These are phyloP conservation scores for Hydrolagus colliei DNA, from an alignment of 2,797 vertebrate species.

Conservation along the genomic window DNA sequence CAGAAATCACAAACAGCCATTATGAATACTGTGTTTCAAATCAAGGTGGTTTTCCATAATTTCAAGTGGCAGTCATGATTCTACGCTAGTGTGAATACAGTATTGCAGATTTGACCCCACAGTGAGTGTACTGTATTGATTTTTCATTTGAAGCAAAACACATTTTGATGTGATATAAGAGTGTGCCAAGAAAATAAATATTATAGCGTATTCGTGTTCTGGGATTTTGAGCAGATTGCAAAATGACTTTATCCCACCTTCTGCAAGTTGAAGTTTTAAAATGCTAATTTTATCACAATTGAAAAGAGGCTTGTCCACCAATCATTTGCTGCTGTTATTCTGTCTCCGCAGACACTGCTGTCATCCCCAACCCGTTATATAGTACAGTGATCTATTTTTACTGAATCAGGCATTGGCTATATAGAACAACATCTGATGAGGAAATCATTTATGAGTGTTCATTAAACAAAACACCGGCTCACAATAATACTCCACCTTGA, in stretches of 20 bases:
- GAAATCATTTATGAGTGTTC: not conserved
- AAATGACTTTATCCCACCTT: not conserved
- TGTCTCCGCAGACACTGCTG: not conserved
- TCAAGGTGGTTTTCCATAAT: no score
- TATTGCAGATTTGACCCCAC: no score
- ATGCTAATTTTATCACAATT: not conserved
- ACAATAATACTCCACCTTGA: not conserved
- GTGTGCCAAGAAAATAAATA: not conserved
- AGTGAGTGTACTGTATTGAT: no score
- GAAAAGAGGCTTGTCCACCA: not conserved
- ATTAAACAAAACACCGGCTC: not conserved
- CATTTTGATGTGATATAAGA: no score
- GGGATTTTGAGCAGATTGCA: not conserved
- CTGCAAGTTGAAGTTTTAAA: not conserved
- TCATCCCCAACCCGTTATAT: not conserved
- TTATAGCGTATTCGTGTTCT: not conserved
- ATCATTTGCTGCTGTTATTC: not conserved
- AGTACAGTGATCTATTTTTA: not conserved
- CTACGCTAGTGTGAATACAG: no score
- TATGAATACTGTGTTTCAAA: no score
- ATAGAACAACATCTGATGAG: constrained; percentile 6
- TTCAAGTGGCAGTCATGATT: no score
- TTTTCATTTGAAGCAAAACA: no score
- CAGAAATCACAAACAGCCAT: no score
- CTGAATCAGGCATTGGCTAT: not conserved